Conservation (phyloP, 2,113 vertebrate species). For the Microtus montanus region DNA sequence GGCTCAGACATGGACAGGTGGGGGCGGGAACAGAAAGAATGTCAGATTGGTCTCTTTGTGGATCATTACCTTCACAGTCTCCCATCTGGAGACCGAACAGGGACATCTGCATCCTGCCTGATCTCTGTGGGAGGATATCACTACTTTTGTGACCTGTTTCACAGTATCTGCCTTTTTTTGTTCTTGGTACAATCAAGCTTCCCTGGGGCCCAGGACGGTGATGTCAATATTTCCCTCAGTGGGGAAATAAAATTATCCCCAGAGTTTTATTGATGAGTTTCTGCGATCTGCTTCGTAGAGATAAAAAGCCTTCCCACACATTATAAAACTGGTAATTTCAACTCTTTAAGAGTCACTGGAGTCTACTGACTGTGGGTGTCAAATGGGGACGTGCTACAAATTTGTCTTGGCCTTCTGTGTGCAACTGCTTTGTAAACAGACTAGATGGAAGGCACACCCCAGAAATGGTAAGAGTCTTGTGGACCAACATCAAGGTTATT, state of each 20-base stretch:
- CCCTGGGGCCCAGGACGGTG: background rate
- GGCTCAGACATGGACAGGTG: conserved; percentile 27
- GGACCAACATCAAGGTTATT: background rate
- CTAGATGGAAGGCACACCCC: background rate
- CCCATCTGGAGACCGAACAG: conserved; percentile 1
- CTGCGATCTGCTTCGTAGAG: conserved; percentile 55
- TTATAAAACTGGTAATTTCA: conserved; percentile 19
- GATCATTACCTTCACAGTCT: conserved; percentile 53
- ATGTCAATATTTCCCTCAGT: conserved; percentile 31
- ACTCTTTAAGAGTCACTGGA: background rate
- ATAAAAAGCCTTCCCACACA: conserved; percentile 40
- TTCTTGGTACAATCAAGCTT: conserved; percentile 38
- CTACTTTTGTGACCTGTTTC: background rate
- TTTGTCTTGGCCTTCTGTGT: conserved; percentile 25
- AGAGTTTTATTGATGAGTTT: conserved; percentile 64
- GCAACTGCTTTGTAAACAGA: conserved; percentile 10
- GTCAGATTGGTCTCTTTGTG: conserved; percentile 31
- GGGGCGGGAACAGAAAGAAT: background rate
- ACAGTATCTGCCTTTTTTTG: conserved; percentile 27
- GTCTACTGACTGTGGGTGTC: background rate
- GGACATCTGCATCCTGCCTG: background rate
- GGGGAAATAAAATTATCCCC: conserved; percentile 44
- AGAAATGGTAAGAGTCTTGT: background rate
- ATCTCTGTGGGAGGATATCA: background rate
- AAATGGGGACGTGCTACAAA: background rate